phyloP scores from a whole-genome alignment of 2,797 vertebrate genomes.

The Molothrus aeneus region DNA sequence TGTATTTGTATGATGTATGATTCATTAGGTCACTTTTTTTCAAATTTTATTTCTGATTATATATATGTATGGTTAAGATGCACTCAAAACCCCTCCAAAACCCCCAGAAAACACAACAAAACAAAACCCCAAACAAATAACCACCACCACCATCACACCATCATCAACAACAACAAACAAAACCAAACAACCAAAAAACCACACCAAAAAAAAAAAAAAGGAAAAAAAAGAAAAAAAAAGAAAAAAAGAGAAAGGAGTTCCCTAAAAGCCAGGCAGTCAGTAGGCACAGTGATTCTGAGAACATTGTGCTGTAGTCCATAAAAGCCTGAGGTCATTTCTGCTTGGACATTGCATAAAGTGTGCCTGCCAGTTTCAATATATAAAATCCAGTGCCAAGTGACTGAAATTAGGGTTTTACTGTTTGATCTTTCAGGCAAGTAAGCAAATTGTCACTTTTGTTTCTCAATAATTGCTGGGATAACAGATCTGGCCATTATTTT shows the following conservation, averaged over 20 bases:
- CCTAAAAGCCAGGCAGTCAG: neutral
- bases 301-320: neutral
- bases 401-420: conserved; percentile 57
- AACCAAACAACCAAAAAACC: neutral
- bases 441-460: conserved; percentile 71
- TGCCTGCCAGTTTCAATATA: conserved; percentile 68
- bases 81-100: neutral
- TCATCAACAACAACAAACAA: too few relatives aligned
- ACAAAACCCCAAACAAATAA: neutral
- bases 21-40: conserved; percentile 26
- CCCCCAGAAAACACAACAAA: neutral
- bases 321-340: conserved; percentile 49
- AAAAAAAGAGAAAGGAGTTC: neutral
- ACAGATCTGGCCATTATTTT: conserved; percentile 42
- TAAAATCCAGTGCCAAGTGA: conserved; percentile 42
- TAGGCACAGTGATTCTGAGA: neutral
- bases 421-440: conserved; percentile 66
- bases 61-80: neutral
- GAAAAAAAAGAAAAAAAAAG: too few relatives aligned
- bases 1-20: conserved; percentile 17
- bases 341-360: conserved; percentile 21
- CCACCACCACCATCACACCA: too few relatives aligned
- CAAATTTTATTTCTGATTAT: conserved; percentile 20
- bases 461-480: conserved; percentile 61
- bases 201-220: neutral